A percentile compares a stretch with the other conserved stretches of the same genome.
phyloP scores from a whole-genome alignment of 2,113 vertebrate genomes.

The Caloenas nicobarica region DNA sequence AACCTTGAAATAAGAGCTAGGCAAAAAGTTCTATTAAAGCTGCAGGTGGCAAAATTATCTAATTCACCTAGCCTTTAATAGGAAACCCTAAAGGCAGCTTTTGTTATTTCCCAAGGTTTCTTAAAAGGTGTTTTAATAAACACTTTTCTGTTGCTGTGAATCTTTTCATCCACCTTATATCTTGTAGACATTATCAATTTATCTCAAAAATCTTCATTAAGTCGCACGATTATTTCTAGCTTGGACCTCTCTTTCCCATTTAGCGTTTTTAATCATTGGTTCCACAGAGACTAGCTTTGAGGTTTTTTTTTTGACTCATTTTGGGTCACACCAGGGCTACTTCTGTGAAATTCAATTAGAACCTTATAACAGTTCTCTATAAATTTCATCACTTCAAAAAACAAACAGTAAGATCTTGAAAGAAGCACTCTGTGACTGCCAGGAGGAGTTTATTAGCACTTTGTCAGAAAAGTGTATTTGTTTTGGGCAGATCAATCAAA shows the following conservation, averaged over 20 bases:
- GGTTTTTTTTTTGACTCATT: not conserved
- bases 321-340: constrained; percentile 69
- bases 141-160: constrained; percentile 63
- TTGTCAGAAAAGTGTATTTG: constrained; percentile 68
- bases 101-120: constrained; percentile 57
- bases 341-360: constrained; percentile 83
- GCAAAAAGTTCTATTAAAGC: constrained; percentile 39
- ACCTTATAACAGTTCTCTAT: constrained; percentile 69
- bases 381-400: constrained; percentile 76
- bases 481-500: constrained; percentile 73
- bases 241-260: constrained; percentile 27
- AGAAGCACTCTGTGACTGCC: constrained; percentile 53
- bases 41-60: constrained; percentile 63
- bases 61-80: constrained; percentile 61
- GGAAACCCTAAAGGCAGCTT: constrained; percentile 55
- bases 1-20: not conserved
- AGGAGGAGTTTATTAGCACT: constrained; percentile 77
- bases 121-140: constrained; percentile 76
- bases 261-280: constrained; percentile 57
- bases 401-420: constrained; percentile 74
- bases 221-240: constrained; percentile 58
- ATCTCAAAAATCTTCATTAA: constrained; percentile 75
- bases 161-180: constrained; percentile 59
- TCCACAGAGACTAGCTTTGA: constrained; percentile 58
- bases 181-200: constrained; percentile 56